Base-by-base conservation (phyloP, 2,888 invertebrate genomes). In the Tricholauxania praeusta region DNA sequence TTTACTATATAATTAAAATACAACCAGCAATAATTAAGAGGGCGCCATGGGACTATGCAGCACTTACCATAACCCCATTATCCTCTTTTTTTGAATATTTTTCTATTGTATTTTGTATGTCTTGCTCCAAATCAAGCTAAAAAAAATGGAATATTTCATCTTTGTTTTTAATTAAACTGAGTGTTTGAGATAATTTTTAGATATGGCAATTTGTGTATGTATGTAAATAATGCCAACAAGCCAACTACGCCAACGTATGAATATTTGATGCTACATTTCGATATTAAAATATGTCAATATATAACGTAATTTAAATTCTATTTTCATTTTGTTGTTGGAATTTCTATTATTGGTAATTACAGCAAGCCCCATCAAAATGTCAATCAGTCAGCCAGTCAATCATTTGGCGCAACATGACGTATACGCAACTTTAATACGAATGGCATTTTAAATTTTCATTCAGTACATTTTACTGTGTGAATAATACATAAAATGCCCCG, bases 121-220 rank as follows among this genome's bases (percentile, higher is more conserved):
- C 83, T 79, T 82, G 81, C 79, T 83, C 83, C 83, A 83, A 80
- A 80, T 83, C 81, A 78, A 82, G 79, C 83, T 83, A 77, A 39
- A 39, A 22, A 74, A 28, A 65, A 72, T 72, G 53, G 64, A 62
- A 72, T 63, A 63, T 53, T 52, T 39, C 39, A 39, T 60, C 32
- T 70, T 48, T 47, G 32, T 52, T 70, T 70, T 70, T 63, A 70
- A 70, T 70, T 70, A 53, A 70, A 53, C 63, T 52, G 63, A 69
- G 69, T 69, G 69, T 53, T 70, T 53, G 15, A 69, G 15, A 28
- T 22, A 12, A 39, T 39, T 39, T 39, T 39, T 60, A 32, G 60
- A 39, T 22, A 12, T 17, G 10, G 22, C 4, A 55, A 12, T 22
- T 7, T 19, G 3, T 55, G 12, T 55, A 55, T 19, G 55, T 22